phyloP scores from a whole-genome alignment of 2,113 vertebrate genomes.

The Gadus macrocephalus region DNA sequence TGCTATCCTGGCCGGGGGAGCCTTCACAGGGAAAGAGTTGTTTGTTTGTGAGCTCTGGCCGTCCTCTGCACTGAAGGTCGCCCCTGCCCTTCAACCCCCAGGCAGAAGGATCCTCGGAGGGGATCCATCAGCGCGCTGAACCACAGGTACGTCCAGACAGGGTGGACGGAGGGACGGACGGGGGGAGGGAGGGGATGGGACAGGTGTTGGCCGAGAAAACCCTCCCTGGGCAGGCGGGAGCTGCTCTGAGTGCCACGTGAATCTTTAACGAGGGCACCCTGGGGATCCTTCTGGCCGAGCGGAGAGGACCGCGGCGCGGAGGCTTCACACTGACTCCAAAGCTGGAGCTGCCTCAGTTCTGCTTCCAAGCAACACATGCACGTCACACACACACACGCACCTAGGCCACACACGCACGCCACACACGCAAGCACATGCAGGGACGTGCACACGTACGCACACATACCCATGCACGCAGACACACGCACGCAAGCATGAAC shows the following conservation, averaged over 20 bases:
- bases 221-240: constrained; percentile 42
- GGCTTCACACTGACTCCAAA: constrained; percentile 43
- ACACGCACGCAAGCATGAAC: too few relatives aligned
- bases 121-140: constrained; percentile 31
- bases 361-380: constrained; percentile 26
- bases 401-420: too few relatives aligned
- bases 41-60: not conserved
- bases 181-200: constrained; percentile 50
- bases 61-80: not conserved
- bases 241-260: constrained; percentile 49
- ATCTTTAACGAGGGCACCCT: constrained; percentile 53
- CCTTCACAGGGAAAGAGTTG: not conserved
- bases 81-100: constrained; percentile 23
- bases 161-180: not conserved
- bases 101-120: constrained; percentile 28
- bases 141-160: constrained; percentile 31
- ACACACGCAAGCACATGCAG: constrained; percentile 6
- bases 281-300: constrained; percentile 40
- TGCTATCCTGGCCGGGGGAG: not conserved
- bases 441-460: not conserved
- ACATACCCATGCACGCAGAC: not conserved
- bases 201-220: constrained; percentile 56
- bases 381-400: constrained; percentile 7
- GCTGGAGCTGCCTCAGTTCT: constrained; percentile 36
- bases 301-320: constrained; percentile 41